A percentile compares a stretch with the other conserved stretches of the same genome.
phyloP scores from a whole-genome alignment of 2,888 invertebrate species.

The Eutolmus rufibarbis region DNA sequence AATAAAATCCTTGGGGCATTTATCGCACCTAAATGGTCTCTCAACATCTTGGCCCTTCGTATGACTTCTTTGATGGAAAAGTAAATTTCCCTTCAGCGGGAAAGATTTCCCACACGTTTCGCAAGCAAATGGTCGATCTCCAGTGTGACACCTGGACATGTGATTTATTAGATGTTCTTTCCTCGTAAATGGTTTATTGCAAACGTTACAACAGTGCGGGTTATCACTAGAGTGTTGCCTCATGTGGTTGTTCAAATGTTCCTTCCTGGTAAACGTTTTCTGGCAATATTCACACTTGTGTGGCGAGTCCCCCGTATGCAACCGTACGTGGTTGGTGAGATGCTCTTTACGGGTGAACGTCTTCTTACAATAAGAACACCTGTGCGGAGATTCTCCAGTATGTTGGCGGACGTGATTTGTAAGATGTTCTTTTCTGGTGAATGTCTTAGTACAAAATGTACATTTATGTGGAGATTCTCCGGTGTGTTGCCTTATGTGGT shows the following conservation, averaged over 20 bases:
- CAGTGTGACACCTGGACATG: conserved; percentile 73
- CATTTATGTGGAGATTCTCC: conserved; percentile 87
- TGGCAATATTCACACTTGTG: conserved; percentile 86
- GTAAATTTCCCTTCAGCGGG: conserved; percentile 81
- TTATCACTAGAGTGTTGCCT: conserved; percentile 89
- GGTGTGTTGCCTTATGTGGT: conserved; percentile 80
- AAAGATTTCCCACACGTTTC: conserved; percentile 87
- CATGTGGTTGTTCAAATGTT: conserved; percentile 85
- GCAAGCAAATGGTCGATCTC: conserved; percentile 84
- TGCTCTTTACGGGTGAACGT: conserved; percentile 85
- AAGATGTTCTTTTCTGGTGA: conserved; percentile 82
- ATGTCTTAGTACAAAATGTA: conserved; percentile 83
- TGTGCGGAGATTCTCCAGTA: conserved; percentile 78
- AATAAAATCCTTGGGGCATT: conserved; percentile 87
- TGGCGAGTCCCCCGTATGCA: conserved; percentile 84
- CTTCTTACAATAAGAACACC: conserved; percentile 62
- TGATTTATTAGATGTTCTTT: conserved; percentile 88
- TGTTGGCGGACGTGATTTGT: conserved; percentile 85
- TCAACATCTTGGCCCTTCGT: conserved; percentile 75
- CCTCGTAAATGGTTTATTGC: conserved; percentile 83
- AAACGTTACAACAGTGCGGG: conserved; percentile 84
- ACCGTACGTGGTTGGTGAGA: conserved; percentile 82
- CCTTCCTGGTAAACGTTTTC: conserved; percentile 85
- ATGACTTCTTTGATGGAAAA: conserved; percentile 88
- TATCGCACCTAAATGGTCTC: conserved; percentile 77